These are phyloP conservation scores for Escarpia spicata DNA, from an alignment of 2,888 invertebrate genomes.

Conservation along the genomic window DNA sequence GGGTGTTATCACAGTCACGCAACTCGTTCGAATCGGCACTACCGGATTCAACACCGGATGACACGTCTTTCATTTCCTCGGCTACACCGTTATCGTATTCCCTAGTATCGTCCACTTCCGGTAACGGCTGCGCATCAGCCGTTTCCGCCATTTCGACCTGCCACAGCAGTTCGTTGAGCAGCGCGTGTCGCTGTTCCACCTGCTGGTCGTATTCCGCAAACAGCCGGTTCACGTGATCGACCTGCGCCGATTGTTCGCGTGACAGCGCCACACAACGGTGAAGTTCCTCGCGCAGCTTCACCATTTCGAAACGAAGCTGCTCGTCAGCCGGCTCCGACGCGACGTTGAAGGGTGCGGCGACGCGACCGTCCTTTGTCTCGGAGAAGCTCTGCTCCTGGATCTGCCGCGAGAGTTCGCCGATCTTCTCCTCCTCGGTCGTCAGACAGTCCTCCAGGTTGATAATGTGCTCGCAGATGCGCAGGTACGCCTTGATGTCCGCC, in stretches of 20 bases:
- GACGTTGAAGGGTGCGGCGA: neutral
- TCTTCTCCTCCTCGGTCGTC: slow-evolving; percentile 78
- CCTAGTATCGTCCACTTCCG: neutral
- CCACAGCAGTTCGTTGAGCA: slow-evolving; percentile 48
- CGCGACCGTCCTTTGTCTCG: neutral
- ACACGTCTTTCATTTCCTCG: slow-evolving; percentile 27
- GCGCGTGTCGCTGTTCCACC: slow-evolving; percentile 51
- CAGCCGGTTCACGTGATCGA: slow-evolving; percentile 54
- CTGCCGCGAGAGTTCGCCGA: slow-evolving; percentile 76
- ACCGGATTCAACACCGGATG: slow-evolving; percentile 25
- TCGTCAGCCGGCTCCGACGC: slow-evolving; percentile 20
- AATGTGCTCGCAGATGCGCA: slow-evolving; percentile 79
- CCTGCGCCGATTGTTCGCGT: slow-evolving; percentile 47
- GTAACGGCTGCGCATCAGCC: slow-evolving; percentile 36
- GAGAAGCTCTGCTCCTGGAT: slow-evolving; percentile 44
- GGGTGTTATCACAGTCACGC: neutral
- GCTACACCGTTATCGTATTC: neutral
- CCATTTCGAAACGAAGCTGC: slow-evolving; percentile 42
- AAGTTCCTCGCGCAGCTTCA: slow-evolving; percentile 48
- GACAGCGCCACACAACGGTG: slow-evolving; percentile 48
- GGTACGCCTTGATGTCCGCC: slow-evolving; percentile 72
- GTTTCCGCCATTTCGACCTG: slow-evolving; percentile 54
- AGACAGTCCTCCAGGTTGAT: slow-evolving; percentile 79
- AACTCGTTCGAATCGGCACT: slow-evolving; percentile 19
- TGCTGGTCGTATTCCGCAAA: slow-evolving; percentile 53